A percentile compares a stretch with the other conserved stretches of the same genome.
These are phyloP conservation scores for Apeira syringaria DNA, from an alignment of 2,888 invertebrate genomes.

Conservation along the genomic window DNA sequence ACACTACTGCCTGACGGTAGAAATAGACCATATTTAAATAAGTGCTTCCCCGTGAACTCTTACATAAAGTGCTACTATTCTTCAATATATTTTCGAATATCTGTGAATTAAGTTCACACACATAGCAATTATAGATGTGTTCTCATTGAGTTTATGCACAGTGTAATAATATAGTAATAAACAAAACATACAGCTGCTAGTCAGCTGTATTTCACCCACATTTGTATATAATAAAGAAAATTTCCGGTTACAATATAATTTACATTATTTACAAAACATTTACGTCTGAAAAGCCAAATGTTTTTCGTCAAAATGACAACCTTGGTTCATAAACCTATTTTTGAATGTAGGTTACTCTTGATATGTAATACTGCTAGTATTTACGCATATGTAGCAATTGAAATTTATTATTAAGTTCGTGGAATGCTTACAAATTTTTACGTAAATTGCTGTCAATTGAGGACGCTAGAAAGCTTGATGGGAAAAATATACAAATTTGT, in stretches of 20 bases:
- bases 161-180: too few species aligned
- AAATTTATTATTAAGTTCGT: conserved; percentile 42
- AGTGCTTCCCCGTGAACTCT: too few species aligned
- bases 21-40: too few species aligned
- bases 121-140: too few species aligned
- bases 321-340: conserved; percentile 58
- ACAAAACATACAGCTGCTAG: too few species aligned
- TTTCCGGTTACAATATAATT: conserved; percentile 32
- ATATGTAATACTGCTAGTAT: conserved; percentile 49
- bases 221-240: conserved; percentile 26
- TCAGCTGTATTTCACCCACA: conserved; percentile 1
- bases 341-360: conserved; percentile 62
- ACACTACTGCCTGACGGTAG: too few species aligned
- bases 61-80: too few species aligned
- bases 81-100: too few species aligned
- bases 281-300: conserved; percentile 35
- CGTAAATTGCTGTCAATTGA: conserved; percentile 30
- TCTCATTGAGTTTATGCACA: too few species aligned
- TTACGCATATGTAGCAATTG: conserved; percentile 6
- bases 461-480: neutral
- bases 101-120: too few species aligned
- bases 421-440: conserved; percentile 45
- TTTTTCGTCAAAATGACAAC: conserved; percentile 40
- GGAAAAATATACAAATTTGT: neutral
- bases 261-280: conserved; percentile 40